Evolutionary conservation across 2,797 vertebrate genomes (phyloP).

Genomic region (Catamblyrhynchus diadema): DNA sequence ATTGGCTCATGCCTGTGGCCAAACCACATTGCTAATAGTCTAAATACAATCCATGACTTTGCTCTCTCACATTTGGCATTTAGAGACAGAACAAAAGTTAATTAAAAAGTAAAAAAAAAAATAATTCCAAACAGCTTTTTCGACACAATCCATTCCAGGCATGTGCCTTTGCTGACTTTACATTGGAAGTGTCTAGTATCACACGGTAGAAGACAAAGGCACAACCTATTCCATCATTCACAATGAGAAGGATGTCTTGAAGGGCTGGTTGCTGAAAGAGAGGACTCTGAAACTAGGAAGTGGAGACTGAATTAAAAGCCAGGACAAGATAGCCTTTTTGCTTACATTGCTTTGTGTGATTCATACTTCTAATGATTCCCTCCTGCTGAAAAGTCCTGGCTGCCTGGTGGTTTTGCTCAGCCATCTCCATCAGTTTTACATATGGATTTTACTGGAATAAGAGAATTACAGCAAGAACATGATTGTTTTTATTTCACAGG

Average conservation of each 20-base stretch:
- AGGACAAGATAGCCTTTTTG: not conserved
- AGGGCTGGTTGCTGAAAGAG: not conserved
- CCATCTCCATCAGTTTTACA: constrained; percentile 44
- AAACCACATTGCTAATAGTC: not conserved
- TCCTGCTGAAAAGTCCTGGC: constrained; percentile 16
- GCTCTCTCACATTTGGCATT: not conserved
- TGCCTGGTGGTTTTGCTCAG: constrained; percentile 41
- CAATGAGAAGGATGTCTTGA: not conserved
- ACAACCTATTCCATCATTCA: not conserved
- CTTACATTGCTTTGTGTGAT: not conserved
- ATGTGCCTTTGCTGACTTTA: not conserved
- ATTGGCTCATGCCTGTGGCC: not conserved
- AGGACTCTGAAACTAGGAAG: not conserved
- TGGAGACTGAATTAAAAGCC: not conserved
- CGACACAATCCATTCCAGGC: not conserved
- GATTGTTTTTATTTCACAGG: constrained; percentile 4
- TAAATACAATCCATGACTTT: not conserved
- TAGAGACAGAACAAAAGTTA: not conserved
- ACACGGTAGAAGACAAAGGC: not conserved
- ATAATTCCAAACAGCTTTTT: not conserved
- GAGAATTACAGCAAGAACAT: constrained; percentile 21
- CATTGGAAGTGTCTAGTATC: not conserved
- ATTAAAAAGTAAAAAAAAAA: not conserved
- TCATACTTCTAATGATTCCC: constrained; percentile 25
- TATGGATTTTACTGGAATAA: constrained; percentile 13